phyloP scores from a whole-genome alignment of 64 coral and sea anemone genomes.

The Astreopora myriophthalma region DNA sequence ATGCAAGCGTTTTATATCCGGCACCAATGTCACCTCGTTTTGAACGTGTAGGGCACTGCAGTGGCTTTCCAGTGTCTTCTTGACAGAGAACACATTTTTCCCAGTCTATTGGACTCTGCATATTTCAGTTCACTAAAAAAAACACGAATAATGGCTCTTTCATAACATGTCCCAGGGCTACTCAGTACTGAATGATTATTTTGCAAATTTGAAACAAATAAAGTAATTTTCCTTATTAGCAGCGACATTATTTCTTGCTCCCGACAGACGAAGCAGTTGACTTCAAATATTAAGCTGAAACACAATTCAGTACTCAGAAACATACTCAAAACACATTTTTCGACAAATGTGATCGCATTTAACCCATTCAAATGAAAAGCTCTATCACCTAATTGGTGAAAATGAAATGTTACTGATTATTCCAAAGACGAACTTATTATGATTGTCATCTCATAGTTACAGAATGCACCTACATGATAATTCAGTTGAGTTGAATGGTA shows the following conservation, averaged over 20 bases:
- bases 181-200: neutral
- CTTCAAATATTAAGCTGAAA: neutral
- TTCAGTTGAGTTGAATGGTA: neutral
- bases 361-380: neutral
- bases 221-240: neutral
- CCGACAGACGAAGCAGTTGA: neutral
- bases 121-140: neutral
- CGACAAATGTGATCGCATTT: neutral
- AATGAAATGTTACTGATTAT: neutral
- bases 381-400: neutral
- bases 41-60: constrained; percentile 49
- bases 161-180: neutral
- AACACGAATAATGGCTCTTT: neutral
- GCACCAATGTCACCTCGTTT: constrained; percentile 38
- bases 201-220: neutral
- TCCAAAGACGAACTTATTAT: neutral
- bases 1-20: constrained; percentile 42
- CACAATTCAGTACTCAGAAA: neutral
- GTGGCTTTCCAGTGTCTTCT: constrained; percentile 36
- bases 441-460: neutral
- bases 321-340: neutral
- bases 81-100: constrained; percentile 45
- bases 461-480: neutral
- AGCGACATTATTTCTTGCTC: neutral
- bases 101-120: constrained; percentile 31